Evolutionary conservation across 2,797 vertebrate species (phyloP).

Genomic region (Kryptopterus vitreolus): DNA sequence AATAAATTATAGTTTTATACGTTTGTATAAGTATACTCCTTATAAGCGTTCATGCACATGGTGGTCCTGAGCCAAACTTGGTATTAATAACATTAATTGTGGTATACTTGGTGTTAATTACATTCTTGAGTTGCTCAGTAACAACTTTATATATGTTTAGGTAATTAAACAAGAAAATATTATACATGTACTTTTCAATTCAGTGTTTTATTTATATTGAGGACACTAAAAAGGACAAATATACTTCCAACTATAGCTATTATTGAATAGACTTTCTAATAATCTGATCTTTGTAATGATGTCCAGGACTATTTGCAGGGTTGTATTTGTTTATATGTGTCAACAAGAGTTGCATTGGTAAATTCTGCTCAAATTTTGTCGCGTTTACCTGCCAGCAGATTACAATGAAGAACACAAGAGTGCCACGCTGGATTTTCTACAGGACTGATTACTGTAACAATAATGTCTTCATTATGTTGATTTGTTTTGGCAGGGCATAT

Average conservation of each 20-base stretch:
- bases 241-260: neutral
- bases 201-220: neutral
- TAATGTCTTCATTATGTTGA: constrained; percentile 62
- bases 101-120: too few relatives aligned
- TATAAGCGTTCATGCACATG: too few relatives aligned
- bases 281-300: neutral
- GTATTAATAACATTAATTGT: too few relatives aligned
- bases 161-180: neutral
- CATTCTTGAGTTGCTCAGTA: too few relatives aligned
- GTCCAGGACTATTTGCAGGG: neutral
- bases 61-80: too few relatives aligned
- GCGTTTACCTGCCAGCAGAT: constrained; percentile 52
- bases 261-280: neutral
- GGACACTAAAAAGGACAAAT: neutral
- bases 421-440: constrained; percentile 61
- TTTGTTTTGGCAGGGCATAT: constrained; percentile 68
- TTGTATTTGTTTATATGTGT: constrained; percentile 28
- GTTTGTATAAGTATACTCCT: too few relatives aligned
- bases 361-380: constrained; percentile 43
- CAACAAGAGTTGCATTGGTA: too few relatives aligned
- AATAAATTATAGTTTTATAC: too few relatives aligned
- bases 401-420: constrained; percentile 54
- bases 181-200: neutral
- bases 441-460: constrained; percentile 69
- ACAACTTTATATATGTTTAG: neutral